phyloP scores from a whole-genome alignment of 1,140 invertebrate genomes.

The Uloborus diversus region DNA sequence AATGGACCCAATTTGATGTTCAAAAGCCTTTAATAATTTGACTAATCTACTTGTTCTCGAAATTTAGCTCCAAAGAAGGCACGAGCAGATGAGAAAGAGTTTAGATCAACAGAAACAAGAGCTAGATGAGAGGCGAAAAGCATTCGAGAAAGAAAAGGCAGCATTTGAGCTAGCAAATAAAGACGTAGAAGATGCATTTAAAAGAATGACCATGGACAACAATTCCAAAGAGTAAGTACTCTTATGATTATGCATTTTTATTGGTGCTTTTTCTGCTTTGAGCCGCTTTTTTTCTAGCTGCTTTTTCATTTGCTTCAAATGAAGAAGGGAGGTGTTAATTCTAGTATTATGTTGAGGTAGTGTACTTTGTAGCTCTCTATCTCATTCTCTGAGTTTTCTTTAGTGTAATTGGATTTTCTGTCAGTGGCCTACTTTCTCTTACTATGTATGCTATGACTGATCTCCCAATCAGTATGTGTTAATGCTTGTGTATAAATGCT shows the following conservation, averaged over 20 bases:
- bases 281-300: background rate
- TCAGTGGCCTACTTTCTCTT: too few relatives aligned
- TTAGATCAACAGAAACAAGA: conserved; percentile 89
- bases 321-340: background rate
- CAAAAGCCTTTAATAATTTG: background rate
- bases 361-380: background rate
- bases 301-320: background rate
- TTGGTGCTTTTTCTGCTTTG: background rate
- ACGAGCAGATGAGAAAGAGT: conserved; percentile 76
- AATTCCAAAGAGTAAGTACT: conserved; percentile 60
- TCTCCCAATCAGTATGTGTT: too few relatives aligned
- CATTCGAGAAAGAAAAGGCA: conserved; percentile 83
- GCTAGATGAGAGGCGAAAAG: conserved; percentile 85
- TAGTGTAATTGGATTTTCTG: too few relatives aligned
- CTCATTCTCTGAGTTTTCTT: too few relatives aligned
- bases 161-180: conserved; percentile 59
- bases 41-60: background rate
- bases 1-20: too few relatives aligned
- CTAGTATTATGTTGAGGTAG: background rate
- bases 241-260: conserved; percentile 1
- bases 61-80: conserved; percentile 72
- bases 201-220: conserved; percentile 59
- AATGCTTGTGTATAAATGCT: too few relatives aligned
- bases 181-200: conserved; percentile 59
- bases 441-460: too few relatives aligned